These are phyloP conservation scores for Erebia ligea DNA, from an alignment of 2,888 invertebrate species.

Conservation along the genomic window DNA sequence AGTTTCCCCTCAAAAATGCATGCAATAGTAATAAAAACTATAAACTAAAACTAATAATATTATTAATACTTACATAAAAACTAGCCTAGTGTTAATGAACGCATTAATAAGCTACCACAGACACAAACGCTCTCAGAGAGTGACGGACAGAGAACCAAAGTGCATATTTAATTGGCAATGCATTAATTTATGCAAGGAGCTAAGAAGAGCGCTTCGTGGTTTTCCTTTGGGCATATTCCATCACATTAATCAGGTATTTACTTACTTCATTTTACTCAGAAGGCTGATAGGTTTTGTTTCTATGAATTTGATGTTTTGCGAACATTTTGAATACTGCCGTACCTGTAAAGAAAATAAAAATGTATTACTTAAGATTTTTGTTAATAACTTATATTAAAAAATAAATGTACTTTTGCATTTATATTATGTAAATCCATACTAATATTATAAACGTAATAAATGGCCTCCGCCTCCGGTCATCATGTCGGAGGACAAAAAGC, in stretches of 20 bases:
- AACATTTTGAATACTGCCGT: background rate
- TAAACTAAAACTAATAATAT: too few species aligned
- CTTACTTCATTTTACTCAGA: background rate
- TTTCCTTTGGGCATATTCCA: background rate
- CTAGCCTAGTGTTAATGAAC: too few species aligned
- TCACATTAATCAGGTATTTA: background rate
- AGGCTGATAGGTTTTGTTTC: too few species aligned
- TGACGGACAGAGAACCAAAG: background rate
- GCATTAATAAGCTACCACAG: background rate
- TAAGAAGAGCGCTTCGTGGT: background rate
- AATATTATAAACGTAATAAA: too few species aligned
- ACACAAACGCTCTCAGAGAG: too few species aligned
- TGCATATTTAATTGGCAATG: constrained; percentile 3
- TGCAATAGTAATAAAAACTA: too few species aligned
- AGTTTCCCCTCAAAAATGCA: too few species aligned
- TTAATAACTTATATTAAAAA: background rate
- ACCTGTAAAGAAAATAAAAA: constrained; percentile 3
- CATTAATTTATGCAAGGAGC: background rate
- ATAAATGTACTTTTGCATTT: too few species aligned
- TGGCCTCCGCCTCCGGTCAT: too few species aligned
- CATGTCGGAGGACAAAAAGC: too few species aligned
- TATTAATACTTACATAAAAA: too few species aligned
- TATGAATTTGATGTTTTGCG: background rate
- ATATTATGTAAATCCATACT: too few species aligned
- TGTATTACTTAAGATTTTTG: background rate